These are phyloP conservation scores for Perognathus longimembris DNA, from an alignment of 2,113 vertebrate species.

Conservation along the genomic window DNA sequence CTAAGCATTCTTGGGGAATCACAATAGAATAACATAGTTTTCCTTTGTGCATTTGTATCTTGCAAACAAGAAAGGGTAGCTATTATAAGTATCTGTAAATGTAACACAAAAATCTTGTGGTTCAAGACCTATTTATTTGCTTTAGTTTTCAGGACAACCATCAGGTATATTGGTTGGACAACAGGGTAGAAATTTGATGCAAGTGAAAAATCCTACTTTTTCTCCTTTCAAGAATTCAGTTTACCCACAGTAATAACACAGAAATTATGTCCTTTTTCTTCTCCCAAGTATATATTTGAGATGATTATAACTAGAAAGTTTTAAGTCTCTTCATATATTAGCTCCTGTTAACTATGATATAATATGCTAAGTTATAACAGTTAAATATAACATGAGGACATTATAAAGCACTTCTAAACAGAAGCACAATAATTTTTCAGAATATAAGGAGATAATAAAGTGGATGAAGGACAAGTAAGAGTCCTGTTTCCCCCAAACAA, in stretches of 20 bases:
- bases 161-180: neutral
- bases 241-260: conserved; percentile 13
- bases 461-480: conserved; percentile 11
- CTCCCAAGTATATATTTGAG: conserved; percentile 18
- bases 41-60: conserved; percentile 34
- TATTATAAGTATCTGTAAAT: neutral
- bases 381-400: neutral
- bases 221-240: neutral
- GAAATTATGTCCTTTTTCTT: neutral
- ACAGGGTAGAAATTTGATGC: neutral
- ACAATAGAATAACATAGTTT: conserved; percentile 29
- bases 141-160: conserved; percentile 58
- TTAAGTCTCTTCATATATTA: conserved; percentile 15
- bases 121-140: conserved; percentile 24
- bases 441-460: conserved; percentile 14
- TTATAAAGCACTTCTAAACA: conserved; percentile 38
- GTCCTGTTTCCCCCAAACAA: neutral
- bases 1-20: conserved; percentile 54
- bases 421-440: neutral
- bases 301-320: conserved; percentile 28
- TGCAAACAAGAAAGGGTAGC: conserved; percentile 11
- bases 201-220: neutral
- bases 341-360: neutral
- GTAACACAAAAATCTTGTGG: neutral
- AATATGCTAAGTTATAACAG: neutral